Evolutionary conservation across 2,888 invertebrate genomes (phyloP).

Genomic region (Octodonta nipae): DNA sequence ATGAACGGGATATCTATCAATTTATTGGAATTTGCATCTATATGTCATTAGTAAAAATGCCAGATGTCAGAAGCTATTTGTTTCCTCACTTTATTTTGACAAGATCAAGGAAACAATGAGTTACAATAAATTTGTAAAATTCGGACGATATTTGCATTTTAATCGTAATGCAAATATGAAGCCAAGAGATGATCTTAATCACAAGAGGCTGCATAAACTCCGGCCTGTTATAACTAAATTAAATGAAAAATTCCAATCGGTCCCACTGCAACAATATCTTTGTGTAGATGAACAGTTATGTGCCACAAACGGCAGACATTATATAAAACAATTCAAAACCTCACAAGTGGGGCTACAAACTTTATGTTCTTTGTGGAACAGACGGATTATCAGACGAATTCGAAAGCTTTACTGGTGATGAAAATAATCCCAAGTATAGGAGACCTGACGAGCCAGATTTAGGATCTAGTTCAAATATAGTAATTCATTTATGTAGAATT

Average conservation of each 20-base stretch:
- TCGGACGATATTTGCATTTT: constrained; percentile 4
- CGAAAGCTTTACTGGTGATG: constrained; percentile 6
- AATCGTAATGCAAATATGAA: constrained; percentile 4
- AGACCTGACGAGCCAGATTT: constrained; percentile 2
- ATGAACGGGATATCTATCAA: not conserved
- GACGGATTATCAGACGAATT: constrained; percentile 6
- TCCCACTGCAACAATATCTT: constrained; percentile 2
- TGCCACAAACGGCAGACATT: constrained; percentile 12
- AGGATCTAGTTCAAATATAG: constrained; percentile 18
- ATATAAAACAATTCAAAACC: constrained; percentile 19
- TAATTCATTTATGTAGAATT: constrained; percentile 6
- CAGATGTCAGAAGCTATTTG: constrained; percentile 1
- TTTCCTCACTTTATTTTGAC: not conserved
- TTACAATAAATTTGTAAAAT: constrained; percentile 3
- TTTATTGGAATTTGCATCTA: constrained; percentile 3
- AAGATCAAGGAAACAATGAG: constrained; percentile 4
- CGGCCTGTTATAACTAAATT: constrained; percentile 2
- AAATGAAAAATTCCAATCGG: not conserved
- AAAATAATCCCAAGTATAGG: constrained; percentile 6
- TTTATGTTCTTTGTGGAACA: constrained; percentile 3
- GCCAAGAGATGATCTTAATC: constrained; percentile 4
- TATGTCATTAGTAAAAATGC: constrained; percentile 2
- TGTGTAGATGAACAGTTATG: constrained; percentile 8
- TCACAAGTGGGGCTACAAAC: constrained; percentile 4
- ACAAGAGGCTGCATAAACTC: constrained; percentile 5